These are phyloP conservation scores for Ptilorrhoa leucosticta DNA, from an alignment of 2,113 vertebrate genomes.

Conservation along the genomic window DNA sequence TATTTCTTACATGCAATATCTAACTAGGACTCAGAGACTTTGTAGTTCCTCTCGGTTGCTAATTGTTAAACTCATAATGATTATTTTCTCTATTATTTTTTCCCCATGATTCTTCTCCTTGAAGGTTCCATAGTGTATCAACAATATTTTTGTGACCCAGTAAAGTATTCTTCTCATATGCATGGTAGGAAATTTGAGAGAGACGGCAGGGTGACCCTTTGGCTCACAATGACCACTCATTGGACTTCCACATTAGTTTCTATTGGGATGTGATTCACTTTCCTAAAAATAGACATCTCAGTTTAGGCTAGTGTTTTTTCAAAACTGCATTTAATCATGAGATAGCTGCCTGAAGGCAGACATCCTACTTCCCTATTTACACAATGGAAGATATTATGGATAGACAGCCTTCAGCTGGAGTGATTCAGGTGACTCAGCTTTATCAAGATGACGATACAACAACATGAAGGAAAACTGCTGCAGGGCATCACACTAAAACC, in stretches of 20 bases:
- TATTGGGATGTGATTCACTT: neutral
- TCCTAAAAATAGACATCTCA: neutral
- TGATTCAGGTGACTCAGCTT: neutral
- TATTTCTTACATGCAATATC: neutral
- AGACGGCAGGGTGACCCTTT: neutral
- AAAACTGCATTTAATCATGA: neutral
- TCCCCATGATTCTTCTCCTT: neutral
- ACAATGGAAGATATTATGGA: neutral
- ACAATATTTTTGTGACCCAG: neutral
- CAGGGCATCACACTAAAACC: neutral
- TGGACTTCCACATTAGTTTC: neutral
- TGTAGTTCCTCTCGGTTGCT: neutral
- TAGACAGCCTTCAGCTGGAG: neutral
- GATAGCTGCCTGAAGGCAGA: neutral
- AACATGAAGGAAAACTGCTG: neutral
- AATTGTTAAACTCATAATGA: neutral
- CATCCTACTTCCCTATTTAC: neutral
- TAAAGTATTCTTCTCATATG: neutral
- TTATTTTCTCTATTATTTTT: neutral
- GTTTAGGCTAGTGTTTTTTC: neutral
- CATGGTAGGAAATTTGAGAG: neutral
- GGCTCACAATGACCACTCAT: neutral
- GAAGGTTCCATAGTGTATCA: neutral
- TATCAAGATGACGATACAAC: neutral
- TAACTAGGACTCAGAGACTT: neutral